Base-by-base conservation (phyloP, 2,888 invertebrate genomes). In the Colostygia pectinataria region DNA sequence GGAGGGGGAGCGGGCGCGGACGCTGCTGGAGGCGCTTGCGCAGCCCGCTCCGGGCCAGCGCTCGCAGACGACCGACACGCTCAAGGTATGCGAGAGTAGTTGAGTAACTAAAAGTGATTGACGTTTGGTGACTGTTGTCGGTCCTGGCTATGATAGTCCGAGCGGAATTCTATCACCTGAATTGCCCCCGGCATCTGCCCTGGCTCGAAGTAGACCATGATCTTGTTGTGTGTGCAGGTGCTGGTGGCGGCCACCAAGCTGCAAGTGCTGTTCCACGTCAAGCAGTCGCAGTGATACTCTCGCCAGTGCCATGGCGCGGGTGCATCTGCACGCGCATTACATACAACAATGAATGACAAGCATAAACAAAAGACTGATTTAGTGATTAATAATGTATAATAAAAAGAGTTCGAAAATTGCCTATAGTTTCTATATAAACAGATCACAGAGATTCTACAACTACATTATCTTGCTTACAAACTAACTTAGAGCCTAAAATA, bases 191-290 rank as follows among this genome's bases (percentile, higher is more conserved):
- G n/a, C n/a, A n/a, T n/a, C n/a, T n/a, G n/a, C n/a, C n/a, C n/a
- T n/a, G n/a, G n/a, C n/a, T n/a, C n/a, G n/a, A n/a, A n/a, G n/a
- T n/a, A n/a, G n/a, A n/a, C n/a, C n/a, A n/a, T n/a, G n/a, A n/a
- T n/a, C n/a, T n/a, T n/a, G 24, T 15, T 5, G 10, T 7, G 9
- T 33, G 10, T 33, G 1, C 61, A 73, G 74, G 67, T 69, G 28
- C 36, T 59, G 53, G 72, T 68, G 33, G 61, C 59, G 8, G 66
- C 65, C 2, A 54, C 69, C 25, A 68, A 66, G 42, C 61, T 76
- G 27, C 65, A 63, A 6, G 58, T 70, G 25, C 54, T 76, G 37
- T 70, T 76, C 42, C 53, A 62, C 23, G 45, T 51, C 8, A 56
- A 58, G 18, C 43, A 55, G 36, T 51, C 45, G 53, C 10, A n/a